Conservation (phyloP, 1,140 invertebrate species). For the Drosophila pseudoananassae region DNA sequence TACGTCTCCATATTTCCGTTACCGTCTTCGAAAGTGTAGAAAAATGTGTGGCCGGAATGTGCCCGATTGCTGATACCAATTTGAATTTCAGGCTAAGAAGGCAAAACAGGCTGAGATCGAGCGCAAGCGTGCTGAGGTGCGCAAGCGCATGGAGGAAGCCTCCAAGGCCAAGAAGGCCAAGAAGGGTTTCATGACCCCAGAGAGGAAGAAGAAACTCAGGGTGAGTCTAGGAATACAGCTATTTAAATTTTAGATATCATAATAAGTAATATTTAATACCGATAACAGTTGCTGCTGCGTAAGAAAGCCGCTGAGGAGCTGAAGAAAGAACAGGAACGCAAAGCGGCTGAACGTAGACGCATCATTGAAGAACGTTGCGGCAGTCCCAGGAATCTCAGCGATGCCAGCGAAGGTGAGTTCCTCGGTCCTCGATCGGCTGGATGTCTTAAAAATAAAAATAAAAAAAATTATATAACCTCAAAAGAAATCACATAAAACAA, state of each 20-base stretch:
- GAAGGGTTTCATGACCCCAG: slow-evolving; percentile 99
- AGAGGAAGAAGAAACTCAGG: slow-evolving; percentile 99
- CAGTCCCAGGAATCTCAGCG: slow-evolving; percentile 94
- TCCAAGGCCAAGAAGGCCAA: slow-evolving; percentile 98
- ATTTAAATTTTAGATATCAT: neutral
- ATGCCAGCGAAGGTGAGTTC: slow-evolving; percentile 94
- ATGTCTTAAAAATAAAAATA: neutral
- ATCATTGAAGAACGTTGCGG: slow-evolving; percentile 98
- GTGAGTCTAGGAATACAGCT: slow-evolving; percentile 86
- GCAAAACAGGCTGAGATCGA: slow-evolving; percentile 97
- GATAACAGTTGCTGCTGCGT: slow-evolving; percentile 95
- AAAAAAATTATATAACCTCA: slow-evolving; percentile 10
- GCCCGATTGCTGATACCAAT: slow-evolving; percentile 12
- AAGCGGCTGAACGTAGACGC: slow-evolving; percentile 98
- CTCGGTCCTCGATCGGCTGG: slow-evolving; percentile 43
- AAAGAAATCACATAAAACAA: slow-evolving; percentile 36
- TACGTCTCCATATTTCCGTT: slow-evolving; percentile 7
- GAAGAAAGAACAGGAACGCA: slow-evolving; percentile 99
- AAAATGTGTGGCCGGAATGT: neutral
- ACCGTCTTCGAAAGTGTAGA: slow-evolving; percentile 11
- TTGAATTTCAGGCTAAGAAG: slow-evolving; percentile 91
- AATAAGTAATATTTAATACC: neutral
- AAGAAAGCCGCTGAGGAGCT: slow-evolving; percentile 99
- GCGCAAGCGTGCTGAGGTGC: slow-evolving; percentile 97
- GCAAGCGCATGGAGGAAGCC: slow-evolving; percentile 97